Evolutionary conservation across 1,140 invertebrate genomes (phyloP), one percentile per base, ranked within the genome.

Genomic region (Euschistus heros): DNA sequence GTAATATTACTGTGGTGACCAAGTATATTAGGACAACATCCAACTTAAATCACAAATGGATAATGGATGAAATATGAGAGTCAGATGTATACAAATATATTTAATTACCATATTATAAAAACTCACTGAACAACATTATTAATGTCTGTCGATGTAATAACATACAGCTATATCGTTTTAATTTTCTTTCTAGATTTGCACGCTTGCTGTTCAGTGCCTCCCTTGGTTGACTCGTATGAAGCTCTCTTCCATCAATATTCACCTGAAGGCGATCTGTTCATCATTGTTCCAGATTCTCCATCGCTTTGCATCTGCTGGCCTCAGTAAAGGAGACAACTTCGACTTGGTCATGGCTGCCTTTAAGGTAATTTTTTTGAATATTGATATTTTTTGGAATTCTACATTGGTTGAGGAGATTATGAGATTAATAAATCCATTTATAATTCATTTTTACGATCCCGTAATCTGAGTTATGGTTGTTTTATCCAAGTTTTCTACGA

Each of bases 301-400:
- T 70, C 96, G 95, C 74, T 97, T 95, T 74, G 89, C 89, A 0
- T 84, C 86, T 0, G 83, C 87, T 57, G 91, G 88, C 44, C 82
- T 90, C 6, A 88, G 86, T 55, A 85, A 84, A 72, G 91, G 94
- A 71, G 89, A 93, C 62, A 94, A 94, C 74, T 87, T 87, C 64
- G 87, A 95, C 76, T 79, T 98, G 65, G 88, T 96, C 10, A 83
- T 88, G 61, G 84, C 86, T 68, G 83, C 89, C 55, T 97, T 97
- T 70, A 97, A 97, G 81, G 87, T 37, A 37, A 37, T 30, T 30
- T 30, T n/a, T 30, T 30, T 7, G 27, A 30, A 30, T 7, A 30
- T 30, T 30, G 7, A 4, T 30, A 7, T n/a, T n/a, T n/a, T n/a
- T n/a, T n/a, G n/a, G n/a, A n/a, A n/a, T n/a, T n/a, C n/a, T n/a